A percentile compares a stretch with the other conserved stretches of the same genome.
Evolutionary conservation across 2,888 invertebrate species (phyloP).

Genomic region (Punctoribates punctum): DNA sequence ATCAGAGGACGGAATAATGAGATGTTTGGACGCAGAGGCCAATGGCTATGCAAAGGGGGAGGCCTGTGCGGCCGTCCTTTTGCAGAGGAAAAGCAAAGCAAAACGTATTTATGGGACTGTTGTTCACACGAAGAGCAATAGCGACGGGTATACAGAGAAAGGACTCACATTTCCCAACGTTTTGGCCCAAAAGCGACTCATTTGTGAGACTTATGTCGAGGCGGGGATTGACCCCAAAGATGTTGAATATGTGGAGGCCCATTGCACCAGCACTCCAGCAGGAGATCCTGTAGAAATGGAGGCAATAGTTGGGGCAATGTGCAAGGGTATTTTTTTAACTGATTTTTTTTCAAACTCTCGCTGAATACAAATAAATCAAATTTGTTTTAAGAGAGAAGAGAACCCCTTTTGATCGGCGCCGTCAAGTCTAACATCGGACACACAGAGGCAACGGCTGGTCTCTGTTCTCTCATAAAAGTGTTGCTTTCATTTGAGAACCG

Average conservation of each 20-base stretch:
- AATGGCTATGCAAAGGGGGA: conserved; percentile 78
- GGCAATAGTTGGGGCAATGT: conserved; percentile 64
- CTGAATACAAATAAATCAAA: too few species aligned
- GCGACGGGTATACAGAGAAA: conserved; percentile 85
- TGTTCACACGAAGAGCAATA: conserved; percentile 82
- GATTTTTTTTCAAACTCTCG: too few species aligned
- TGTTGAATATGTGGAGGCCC: conserved; percentile 89
- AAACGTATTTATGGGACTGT: conserved; percentile 79
- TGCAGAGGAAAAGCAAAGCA: conserved; percentile 70
- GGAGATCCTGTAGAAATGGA: conserved; percentile 83
- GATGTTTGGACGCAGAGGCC: conserved; percentile 73
- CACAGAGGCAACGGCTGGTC: conserved; percentile 64
- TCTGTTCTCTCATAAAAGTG: conserved; percentile 74
- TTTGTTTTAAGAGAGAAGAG: conserved; percentile 58
- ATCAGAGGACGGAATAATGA: conserved; percentile 83
- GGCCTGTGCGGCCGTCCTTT: conserved; percentile 58
- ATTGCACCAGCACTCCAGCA: conserved; percentile 95
- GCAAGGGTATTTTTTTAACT: conserved; percentile 60
- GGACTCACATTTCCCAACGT: conserved; percentile 79
- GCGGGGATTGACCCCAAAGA: conserved; percentile 73
- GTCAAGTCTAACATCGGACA: conserved; percentile 99
- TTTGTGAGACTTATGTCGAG: conserved; percentile 75
- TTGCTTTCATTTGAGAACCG: conserved; percentile 88
- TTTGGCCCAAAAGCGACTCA: conserved; percentile 63
- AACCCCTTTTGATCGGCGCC: conserved; percentile 85